phyloP scores from a whole-genome alignment of 2,113 vertebrate species.

The Dipodomys spectabilis region DNA sequence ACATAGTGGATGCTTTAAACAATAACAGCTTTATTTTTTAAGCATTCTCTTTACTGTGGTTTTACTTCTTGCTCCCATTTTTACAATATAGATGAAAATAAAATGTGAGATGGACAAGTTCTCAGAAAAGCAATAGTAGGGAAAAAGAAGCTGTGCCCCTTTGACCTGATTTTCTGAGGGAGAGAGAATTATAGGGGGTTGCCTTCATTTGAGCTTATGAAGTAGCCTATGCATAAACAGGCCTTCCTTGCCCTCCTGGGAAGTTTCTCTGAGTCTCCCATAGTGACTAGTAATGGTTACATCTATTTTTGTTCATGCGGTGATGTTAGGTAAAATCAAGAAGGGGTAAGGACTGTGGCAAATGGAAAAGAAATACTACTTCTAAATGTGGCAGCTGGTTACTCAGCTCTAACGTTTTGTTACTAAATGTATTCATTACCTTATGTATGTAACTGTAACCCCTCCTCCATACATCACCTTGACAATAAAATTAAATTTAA shows the following conservation, averaged over 20 bases:
- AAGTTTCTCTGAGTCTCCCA: not conserved
- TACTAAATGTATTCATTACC: no score
- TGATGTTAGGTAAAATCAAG: not conserved
- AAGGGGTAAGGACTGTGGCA: not conserved
- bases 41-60: not conserved
- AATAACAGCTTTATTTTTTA: not conserved
- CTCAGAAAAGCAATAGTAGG: not conserved
- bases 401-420: not conserved
- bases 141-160: not conserved
- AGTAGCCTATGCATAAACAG: not conserved
- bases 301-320: not conserved
- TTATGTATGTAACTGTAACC: no score
- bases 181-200: not conserved
- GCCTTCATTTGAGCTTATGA: not conserved
- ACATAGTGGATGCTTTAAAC: not conserved
- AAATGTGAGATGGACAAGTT: not conserved
- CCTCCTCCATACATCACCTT: no score
- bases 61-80: not conserved
- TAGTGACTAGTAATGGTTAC: not conserved
- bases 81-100: not conserved
- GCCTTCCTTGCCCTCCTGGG: not conserved
- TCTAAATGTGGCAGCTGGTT: not conserved
- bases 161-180: not conserved
- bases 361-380: not conserved
- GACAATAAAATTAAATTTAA: no score